A percentile compares a stretch with the other conserved stretches of the same genome.
Conservation (phyloP, 2,888 invertebrate species). For the Galeopsomyia nigrocyanea region DNA sequence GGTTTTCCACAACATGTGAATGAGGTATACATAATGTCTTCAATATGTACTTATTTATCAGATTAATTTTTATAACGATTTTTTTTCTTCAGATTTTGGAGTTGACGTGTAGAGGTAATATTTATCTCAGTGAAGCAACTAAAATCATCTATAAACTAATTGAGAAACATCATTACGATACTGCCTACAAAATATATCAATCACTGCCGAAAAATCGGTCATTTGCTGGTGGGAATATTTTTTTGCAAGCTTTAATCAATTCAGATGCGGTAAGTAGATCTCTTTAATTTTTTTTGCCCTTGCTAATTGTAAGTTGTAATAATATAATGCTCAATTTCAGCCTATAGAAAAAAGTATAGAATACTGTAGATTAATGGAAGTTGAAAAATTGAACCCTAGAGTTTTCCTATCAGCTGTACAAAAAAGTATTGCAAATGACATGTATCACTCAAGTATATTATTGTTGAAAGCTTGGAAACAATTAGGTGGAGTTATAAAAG, state of each 20-base stretch:
- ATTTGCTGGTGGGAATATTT: slow-evolving; percentile 4
- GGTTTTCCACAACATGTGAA: slow-evolving; percentile 78
- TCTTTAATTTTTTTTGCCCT: not conserved
- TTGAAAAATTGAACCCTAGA: slow-evolving; percentile 7
- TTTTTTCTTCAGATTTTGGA: slow-evolving; percentile 12
- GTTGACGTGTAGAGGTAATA: not conserved
- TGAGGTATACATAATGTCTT: slow-evolving; percentile 59
- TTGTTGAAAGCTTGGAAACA: slow-evolving; percentile 30
- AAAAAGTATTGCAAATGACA: slow-evolving; percentile 20
- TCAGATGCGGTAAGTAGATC: slow-evolving; percentile 2
- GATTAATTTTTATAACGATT: not conserved
- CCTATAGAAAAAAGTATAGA: slow-evolving; percentile 20
- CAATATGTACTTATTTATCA: not conserved
- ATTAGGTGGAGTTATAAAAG: slow-evolving; percentile 17
- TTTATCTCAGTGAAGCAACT: slow-evolving; percentile 14
- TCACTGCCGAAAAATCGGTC: not conserved
- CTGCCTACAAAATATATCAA: slow-evolving; percentile 27
- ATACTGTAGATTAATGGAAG: slow-evolving; percentile 2
- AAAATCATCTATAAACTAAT: slow-evolving; percentile 19
- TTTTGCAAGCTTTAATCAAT: slow-evolving; percentile 9
- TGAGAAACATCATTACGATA: slow-evolving; percentile 12
- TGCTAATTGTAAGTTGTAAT: not conserved
- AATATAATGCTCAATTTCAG: slow-evolving; percentile 2
- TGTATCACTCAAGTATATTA: slow-evolving; percentile 21
- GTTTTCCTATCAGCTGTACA: slow-evolving; percentile 17